These are phyloP conservation scores for Etheostoma cragini DNA, from an alignment of 2,113 vertebrate species.

Conservation along the genomic window DNA sequence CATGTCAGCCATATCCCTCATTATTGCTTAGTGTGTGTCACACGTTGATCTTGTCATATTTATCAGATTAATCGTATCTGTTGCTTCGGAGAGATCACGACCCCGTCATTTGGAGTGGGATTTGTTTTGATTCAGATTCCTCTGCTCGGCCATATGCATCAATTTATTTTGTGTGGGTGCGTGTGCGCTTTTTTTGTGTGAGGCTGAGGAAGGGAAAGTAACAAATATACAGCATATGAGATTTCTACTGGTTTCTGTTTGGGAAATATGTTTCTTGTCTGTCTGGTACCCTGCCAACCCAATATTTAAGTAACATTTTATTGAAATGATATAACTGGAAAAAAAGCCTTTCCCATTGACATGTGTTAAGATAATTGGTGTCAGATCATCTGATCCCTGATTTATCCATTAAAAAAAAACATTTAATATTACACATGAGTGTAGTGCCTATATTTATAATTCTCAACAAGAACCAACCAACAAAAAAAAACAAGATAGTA, in stretches of 20 bases:
- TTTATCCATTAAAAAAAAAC: no score
- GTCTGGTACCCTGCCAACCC: slow-evolving; percentile 27
- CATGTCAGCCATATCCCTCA: slow-evolving; percentile 43
- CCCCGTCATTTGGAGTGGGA: slow-evolving; percentile 45
- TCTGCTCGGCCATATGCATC: slow-evolving; percentile 40
- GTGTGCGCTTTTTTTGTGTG: slow-evolving; percentile 1
- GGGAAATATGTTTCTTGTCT: slow-evolving; percentile 51
- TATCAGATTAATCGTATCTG: slow-evolving; percentile 55
- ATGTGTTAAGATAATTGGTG: slow-evolving; percentile 67
- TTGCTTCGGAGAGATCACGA: slow-evolving; percentile 37
- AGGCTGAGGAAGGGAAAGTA: slow-evolving; percentile 9
- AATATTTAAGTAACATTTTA: slow-evolving; percentile 54
- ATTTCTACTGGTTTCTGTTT: slow-evolving; percentile 52
- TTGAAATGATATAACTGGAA: slow-evolving; percentile 53
- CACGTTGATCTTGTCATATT: slow-evolving; percentile 22
- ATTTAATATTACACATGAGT: no score
- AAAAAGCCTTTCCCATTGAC: slow-evolving; percentile 5
- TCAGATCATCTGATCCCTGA: slow-evolving; percentile 20
- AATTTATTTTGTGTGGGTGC: slow-evolving; percentile 51
- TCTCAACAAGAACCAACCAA: no score
- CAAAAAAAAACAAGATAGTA: no score
- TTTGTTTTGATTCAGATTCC: slow-evolving; percentile 51
- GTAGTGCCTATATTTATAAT: no score
- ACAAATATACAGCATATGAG: slow-evolving; percentile 20
- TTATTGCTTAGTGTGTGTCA: slow-evolving; percentile 45